Base-by-base conservation (phyloP, 2,797 vertebrate species). In the Sciaenops ocellatus region DNA sequence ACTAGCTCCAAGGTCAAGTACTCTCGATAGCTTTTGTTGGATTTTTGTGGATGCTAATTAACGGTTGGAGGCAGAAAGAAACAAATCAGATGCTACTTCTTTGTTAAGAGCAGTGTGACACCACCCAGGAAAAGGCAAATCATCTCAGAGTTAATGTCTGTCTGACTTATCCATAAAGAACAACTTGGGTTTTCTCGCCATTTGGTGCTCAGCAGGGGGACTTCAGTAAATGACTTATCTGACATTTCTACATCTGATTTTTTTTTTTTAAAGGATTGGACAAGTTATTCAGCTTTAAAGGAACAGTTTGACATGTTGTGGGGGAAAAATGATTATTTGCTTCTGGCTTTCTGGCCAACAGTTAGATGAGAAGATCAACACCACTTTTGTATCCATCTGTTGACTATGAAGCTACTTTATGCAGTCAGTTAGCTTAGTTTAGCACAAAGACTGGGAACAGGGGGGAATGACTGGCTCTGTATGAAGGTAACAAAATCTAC, bases 191-290 rank as follows among this genome's bases (percentile, higher is more conserved):
- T 56, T 77, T 73, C 73, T 69, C 28, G 1, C 73, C 79, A 50
- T 61, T 62, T 68, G 68, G 56, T 48, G 30, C 73, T 44, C 82
- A 80, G 78, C 69, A 41, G 78, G 70, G 20, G 55, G 64, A 55
- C 48, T 47, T 51, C 38, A 34, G 60, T n/a, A 6, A 48, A 48
- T 70, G 61, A 61, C 82, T 77, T 72, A 28, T 60, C 13, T 84
- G 78, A 80, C 82, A 76, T 61, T 77, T 80, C 16, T 59, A 34
- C 34, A 5, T 46, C 55, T 26, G 46, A 82, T 34, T 34, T 2
- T 8, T 34, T 34, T 34, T 6, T 22, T 38, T 38, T 64, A n/a
- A 50, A 60, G 10, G 20, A 38, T 4, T 44, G 13, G 38, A 54
- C 6, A 18, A 34, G 26, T 26, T 15, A n/a, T 41, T 57, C 51